Base-by-base conservation (phyloP, 2,113 vertebrate species). In the Heteronetta atricapilla region DNA sequence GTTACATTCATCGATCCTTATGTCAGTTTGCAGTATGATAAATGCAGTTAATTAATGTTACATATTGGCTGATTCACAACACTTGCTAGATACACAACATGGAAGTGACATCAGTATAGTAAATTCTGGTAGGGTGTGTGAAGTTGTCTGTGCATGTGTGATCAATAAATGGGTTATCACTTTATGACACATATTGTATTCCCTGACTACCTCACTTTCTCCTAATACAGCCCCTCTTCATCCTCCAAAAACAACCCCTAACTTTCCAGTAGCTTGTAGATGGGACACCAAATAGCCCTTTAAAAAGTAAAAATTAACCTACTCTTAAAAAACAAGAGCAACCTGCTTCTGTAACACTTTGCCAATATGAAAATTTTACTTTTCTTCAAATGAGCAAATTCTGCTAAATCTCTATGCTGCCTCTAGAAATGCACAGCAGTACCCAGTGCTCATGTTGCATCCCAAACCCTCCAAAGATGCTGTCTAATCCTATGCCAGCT, bases 1-100 rank as follows among this genome's bases (percentile, higher is more conserved):
- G 38, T 77, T 88, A 74, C 31, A 52, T 52, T 73, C 73, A 80
- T 2, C 58, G 44, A 68, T 87, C n/a, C 8, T 72, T 78, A 42
- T 60, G 52, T 64, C 88, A 76, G 33, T 56, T 81, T 75, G 66
- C 58, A 92, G 56, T 40, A 34, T 28, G 42, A 42, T 68, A 90
- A 66, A 78, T 86, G 63, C n/a, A 91, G 50, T 55, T 77, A 83
- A 85, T 87, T 75, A 87, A 59, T 72, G 59, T 90, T 90, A 88
- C 60, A 33, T 53, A 42, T 13, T 55, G 52, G 29, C 68, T 95
- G 88, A 93, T 88, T 95, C 73, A 56, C 77, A 63, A 76, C 46
- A 59, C 52, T 86, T 60, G 48, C 44, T 52, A 90, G 13, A 79
- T 29, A 53, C 19, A 33, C 38, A 86, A 74, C 64, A 59, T 8